Percentiles rank a stretch among this genome's conserved stretches.
Conservation (phyloP, 2,888 invertebrate species). For the Kryphioiulus occultus region DNA sequence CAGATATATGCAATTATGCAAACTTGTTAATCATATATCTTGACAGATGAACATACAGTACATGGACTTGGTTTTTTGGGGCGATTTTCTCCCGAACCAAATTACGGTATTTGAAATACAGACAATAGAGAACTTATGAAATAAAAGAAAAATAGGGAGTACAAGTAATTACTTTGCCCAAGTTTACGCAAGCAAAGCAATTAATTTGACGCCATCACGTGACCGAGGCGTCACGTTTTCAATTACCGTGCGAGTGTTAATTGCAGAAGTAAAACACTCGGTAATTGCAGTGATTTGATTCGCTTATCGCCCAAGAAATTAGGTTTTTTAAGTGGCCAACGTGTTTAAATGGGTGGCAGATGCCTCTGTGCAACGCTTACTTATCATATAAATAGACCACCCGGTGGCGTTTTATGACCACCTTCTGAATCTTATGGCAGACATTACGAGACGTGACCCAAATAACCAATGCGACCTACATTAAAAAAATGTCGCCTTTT, state of each 20-base stretch:
- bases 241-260: not conserved
- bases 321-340: not conserved
- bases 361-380: not conserved
- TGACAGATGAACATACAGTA: too few species aligned
- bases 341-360: constrained; percentile 19
- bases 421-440: constrained; percentile 25
- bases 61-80: too few species aligned
- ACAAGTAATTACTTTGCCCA: too few species aligned
- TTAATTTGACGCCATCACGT: not conserved
- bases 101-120: too few species aligned
- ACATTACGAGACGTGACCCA: constrained; percentile 24
- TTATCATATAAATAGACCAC: constrained; percentile 26
- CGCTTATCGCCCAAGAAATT: constrained; percentile 13
- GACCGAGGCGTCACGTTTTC: not conserved
- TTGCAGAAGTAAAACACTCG: not conserved
- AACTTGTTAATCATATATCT: not conserved
- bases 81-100: not conserved
- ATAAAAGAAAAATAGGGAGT: too few species aligned
- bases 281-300: not conserved
- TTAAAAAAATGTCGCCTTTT: constrained; percentile 33
- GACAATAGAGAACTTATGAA: too few species aligned
- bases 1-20: not conserved
- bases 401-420: constrained; percentile 19
- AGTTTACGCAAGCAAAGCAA: not conserved
- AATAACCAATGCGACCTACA: not conserved